Conservation (phyloP, 2,888 invertebrate genomes). For the Synergus itoensis region DNA sequence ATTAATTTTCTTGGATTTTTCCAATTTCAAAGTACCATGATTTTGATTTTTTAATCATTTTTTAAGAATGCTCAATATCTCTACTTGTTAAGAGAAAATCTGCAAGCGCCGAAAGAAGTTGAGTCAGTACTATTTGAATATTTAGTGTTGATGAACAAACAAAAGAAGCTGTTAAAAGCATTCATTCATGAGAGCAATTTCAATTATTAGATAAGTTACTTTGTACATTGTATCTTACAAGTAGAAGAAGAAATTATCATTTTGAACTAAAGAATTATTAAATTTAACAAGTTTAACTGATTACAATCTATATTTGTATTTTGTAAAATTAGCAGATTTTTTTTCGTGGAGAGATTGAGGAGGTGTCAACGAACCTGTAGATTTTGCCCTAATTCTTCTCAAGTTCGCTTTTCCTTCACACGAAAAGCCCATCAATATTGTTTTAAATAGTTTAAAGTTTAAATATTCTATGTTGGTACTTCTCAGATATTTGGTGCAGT, state of each 20-base stretch:
- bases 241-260: neutral
- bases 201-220: neutral
- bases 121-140: constrained; percentile 2
- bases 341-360: neutral
- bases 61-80: neutral
- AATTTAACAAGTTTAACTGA: neutral
- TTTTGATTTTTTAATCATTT: neutral
- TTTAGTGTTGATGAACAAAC: neutral
- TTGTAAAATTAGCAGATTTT: neutral
- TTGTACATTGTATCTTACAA: neutral
- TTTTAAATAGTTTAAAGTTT: neutral
- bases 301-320: neutral
- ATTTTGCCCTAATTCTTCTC: no score
- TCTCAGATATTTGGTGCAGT: neutral
- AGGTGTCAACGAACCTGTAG: no score
- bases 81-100: constrained; percentile 2
- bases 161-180: constrained; percentile 3
- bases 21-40: neutral
- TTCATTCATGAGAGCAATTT: constrained; percentile 3
- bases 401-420: neutral
- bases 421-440: neutral
- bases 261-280: neutral
- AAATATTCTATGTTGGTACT: neutral
- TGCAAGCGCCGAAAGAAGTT: neutral
- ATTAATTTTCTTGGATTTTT: neutral